Percentiles rank a stretch among this genome's conserved stretches.
Evolutionary conservation across 1,140 invertebrate genomes (phyloP).

Genomic region (Diprion similis): DNA sequence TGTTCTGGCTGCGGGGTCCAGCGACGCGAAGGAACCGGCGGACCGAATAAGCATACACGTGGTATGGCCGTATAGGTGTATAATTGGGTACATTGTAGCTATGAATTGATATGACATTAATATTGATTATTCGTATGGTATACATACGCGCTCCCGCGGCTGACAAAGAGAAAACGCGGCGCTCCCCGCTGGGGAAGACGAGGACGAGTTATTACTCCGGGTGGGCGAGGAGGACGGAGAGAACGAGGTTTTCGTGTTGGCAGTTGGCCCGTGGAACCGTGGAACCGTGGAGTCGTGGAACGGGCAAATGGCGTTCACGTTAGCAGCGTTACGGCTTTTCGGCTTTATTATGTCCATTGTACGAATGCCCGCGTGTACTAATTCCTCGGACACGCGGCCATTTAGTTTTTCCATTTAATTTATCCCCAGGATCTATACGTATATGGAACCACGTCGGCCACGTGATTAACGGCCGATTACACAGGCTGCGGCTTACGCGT

Average conservation of each 20-base stretch:
- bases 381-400: background rate
- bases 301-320: background rate
- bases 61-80: constrained; percentile 34
- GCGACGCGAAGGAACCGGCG: constrained; percentile 13
- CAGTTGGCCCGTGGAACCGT: no score
- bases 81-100: constrained; percentile 49
- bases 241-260: no score
- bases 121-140: constrained; percentile 43
- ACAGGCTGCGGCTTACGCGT: no score
- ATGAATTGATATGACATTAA: constrained; percentile 57
- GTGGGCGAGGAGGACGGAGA: background rate
- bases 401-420: background rate
- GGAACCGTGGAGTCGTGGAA: background rate
- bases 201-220: background rate
- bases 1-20: background rate
- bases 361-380: background rate
- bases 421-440: no score
- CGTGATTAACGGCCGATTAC: no score
- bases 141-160: background rate
- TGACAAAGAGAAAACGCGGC: constrained; percentile 7
- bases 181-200: no score
- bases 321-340: constrained; percentile 3
- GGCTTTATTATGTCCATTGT: background rate
- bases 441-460: no score
- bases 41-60: constrained; percentile 18